Evolutionary conservation across 1,140 invertebrate species (phyloP), one percentile per base, ranked within the genome.

Genomic region (Trinorchestia longiramus): DNA sequence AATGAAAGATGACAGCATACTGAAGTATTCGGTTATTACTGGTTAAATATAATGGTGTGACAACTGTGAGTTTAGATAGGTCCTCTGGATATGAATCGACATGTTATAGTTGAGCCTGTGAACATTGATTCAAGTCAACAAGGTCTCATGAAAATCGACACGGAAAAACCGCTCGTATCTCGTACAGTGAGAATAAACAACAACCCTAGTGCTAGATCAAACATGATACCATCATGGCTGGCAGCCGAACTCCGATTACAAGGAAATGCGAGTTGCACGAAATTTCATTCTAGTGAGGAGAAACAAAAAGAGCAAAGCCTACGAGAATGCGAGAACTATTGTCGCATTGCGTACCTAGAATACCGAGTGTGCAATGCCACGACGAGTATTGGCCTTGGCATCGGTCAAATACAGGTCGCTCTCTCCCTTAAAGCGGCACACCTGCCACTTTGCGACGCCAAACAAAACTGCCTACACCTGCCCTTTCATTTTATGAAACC

Each of bases 361-460:
- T 77, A 28, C 62, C 11, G 62, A 77, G 62, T 77, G 62, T 36
- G 62, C 62, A 77, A 77, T 77, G 62, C 62, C 62, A 77, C 62
- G 1, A 19, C 62, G 62, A 77, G 36, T 77, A 36, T 23, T 47
- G 92, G 92, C 92, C 92, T 94, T 94, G 92, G 92, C 44, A 94
- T 94, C 92, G 92, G 92, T 47, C 92, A 94, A 36, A 47, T 47
- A 40, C 92, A 94, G 92, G 92, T 47, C 92, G 44, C 92, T 94
- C 92, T 94, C 92, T 47, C 92, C 88, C 88, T 90, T 45, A 47
- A 47, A 90, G 43, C 88, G 88, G 43, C 88, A 42, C 88, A 42
- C 36, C 43, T 90, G 88, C 28, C 28, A 36, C 62, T 77, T 36
- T 77, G 28, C 15, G 62, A 11, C 62, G 36, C 62, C 11, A 77